Evolutionary conservation across 2,888 invertebrate genomes (phyloP).

Genomic region (Muschampia plurimacula): DNA sequence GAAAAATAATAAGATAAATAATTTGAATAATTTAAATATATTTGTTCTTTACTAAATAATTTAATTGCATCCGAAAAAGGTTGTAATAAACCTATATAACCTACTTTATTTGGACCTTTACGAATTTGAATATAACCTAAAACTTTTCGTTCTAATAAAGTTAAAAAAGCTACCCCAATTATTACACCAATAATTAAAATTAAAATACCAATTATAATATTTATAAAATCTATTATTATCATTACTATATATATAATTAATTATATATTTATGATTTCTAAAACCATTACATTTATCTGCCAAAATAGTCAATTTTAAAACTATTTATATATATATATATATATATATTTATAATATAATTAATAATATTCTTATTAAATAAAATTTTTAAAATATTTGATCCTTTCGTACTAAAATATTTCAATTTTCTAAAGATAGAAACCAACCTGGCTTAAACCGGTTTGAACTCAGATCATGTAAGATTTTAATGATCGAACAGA

Average conservation of each 20-base stretch:
- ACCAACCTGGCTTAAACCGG: conserved; percentile 94
- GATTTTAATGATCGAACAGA: conserved; percentile 94
- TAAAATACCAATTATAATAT: conserved; percentile 69
- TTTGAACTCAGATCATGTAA: conserved; percentile 96
- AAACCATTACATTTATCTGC: conserved; percentile 89
- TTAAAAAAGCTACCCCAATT: too few relatives aligned
- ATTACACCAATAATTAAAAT: too few relatives aligned
- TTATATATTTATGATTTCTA: conserved; percentile 88
- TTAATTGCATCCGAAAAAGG: conserved; percentile 91
- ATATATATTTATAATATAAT: conserved; percentile 43
- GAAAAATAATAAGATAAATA: too few relatives aligned
- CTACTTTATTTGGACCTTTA: conserved; percentile 72
- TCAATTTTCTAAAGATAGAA: conserved; percentile 89
- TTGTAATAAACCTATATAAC: too few relatives aligned
- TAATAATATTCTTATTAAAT: conserved; percentile 66
- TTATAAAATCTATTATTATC: conserved; percentile 64
- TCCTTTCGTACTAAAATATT: conserved; percentile 93
- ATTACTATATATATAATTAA: conserved; percentile 83
- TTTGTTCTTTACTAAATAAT: conserved; percentile 89
- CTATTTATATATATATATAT: conserved; percentile 35
- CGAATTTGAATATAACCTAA: too few relatives aligned
- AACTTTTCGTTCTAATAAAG: too few relatives aligned
- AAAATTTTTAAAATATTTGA: conserved; percentile 85
- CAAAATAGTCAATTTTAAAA: conserved; percentile 79
- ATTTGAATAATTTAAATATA: too few relatives aligned